Percentiles rank a stretch among this genome's conserved stretches.
These are phyloP conservation scores for Lasioglossum zephyrum DNA, from an alignment of 2,888 invertebrate genomes.

Conservation along the genomic window DNA sequence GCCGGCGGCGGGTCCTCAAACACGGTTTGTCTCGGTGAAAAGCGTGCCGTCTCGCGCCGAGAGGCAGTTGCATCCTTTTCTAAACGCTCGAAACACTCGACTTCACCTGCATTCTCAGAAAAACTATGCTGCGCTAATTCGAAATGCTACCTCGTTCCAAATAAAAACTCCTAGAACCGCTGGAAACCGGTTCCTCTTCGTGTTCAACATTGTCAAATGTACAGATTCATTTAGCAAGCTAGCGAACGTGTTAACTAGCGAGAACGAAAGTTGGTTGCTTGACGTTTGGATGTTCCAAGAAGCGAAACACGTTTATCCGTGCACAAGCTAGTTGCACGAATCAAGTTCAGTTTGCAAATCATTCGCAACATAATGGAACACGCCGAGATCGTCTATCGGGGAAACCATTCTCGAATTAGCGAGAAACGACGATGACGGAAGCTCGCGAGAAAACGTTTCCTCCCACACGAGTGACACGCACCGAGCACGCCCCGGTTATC, in stretches of 20 bases:
- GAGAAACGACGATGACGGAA: constrained; percentile 11
- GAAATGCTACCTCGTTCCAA: background rate
- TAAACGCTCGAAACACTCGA: background rate
- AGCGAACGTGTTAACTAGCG: background rate
- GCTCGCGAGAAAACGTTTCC: constrained; percentile 7
- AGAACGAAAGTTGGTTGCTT: background rate
- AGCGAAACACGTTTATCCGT: background rate
- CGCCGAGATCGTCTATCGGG: background rate
- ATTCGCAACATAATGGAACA: background rate
- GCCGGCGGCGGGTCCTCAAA: background rate
- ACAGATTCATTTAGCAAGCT: background rate
- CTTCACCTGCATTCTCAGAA: background rate
- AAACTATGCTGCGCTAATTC: background rate
- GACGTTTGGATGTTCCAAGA: background rate
- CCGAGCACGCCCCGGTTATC: constrained; percentile 22
- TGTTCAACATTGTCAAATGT: background rate
- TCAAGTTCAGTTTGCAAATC: background rate
- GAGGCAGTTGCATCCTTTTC: background rate
- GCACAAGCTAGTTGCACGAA: background rate
- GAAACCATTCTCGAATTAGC: background rate
- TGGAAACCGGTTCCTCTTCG: too few relatives aligned
- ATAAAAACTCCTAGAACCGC: background rate
- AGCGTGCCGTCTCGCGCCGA: background rate
- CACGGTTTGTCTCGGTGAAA: background rate
- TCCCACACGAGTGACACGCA: constrained; percentile 6